Conservation (phyloP, 2,888 invertebrate species). For the Drosophila stalkeri region DNA sequence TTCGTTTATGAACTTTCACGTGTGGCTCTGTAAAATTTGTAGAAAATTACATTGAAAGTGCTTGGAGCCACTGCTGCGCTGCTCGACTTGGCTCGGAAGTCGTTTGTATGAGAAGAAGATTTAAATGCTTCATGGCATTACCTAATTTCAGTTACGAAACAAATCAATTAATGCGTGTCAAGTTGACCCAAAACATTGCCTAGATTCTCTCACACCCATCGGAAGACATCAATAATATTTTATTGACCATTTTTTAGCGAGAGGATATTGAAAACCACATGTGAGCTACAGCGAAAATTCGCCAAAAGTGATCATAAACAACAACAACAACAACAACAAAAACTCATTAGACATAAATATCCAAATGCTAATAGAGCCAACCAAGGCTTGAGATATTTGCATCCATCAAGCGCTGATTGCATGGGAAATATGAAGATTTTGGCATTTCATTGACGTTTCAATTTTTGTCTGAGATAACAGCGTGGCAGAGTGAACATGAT, state of each 20-base stretch:
- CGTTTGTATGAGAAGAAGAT: constrained; percentile 51
- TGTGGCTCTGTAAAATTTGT: constrained; percentile 55
- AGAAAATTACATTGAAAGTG: constrained; percentile 69
- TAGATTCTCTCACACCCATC: constrained; percentile 37
- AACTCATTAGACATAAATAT: constrained; percentile 44
- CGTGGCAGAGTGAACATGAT: background rate
- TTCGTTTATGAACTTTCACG: constrained; percentile 81
- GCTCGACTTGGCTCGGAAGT: constrained; percentile 21
- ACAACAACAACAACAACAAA: too few species aligned
- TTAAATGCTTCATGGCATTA: constrained; percentile 75
- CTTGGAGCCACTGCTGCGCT: constrained; percentile 29
- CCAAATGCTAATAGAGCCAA: background rate
- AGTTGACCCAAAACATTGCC: constrained; percentile 28
- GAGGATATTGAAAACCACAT: constrained; percentile 55
- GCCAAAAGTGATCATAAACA: constrained; percentile 33
- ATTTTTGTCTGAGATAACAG: constrained; percentile 1
- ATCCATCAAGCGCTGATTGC: constrained; percentile 44
- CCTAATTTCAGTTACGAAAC: constrained; percentile 81
- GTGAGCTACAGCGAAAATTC: constrained; percentile 2
- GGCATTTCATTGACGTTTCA: constrained; percentile 27
- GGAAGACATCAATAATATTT: constrained; percentile 48
- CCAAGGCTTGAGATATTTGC: constrained; percentile 14
- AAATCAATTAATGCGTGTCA: constrained; percentile 75
- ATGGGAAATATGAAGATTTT: constrained; percentile 42
- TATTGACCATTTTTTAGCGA: constrained; percentile 46